phyloP scores from a whole-genome alignment of 2,888 invertebrate genomes.

The Melipona bicolor region DNA sequence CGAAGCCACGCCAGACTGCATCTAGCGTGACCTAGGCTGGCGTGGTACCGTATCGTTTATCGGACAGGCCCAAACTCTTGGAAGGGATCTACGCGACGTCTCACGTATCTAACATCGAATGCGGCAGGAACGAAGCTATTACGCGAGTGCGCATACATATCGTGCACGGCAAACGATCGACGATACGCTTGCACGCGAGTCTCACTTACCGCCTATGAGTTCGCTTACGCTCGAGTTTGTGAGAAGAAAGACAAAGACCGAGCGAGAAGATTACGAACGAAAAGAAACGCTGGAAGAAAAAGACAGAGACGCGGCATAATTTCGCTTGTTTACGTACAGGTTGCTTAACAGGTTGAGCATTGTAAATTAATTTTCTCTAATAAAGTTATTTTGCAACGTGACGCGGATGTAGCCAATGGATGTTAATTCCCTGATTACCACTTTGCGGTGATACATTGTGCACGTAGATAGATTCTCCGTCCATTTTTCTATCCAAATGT shows the following conservation, averaged over 20 bases:
- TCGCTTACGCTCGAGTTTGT: conserved; percentile 9
- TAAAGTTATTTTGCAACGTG: too few relatives aligned
- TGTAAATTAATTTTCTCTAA: background rate
- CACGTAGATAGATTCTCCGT: too few relatives aligned
- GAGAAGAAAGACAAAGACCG: conserved; percentile 16
- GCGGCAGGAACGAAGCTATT: conserved; percentile 78
- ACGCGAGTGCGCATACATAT: conserved; percentile 77
- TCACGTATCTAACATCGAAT: conserved; percentile 77
- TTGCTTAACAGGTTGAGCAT: background rate
- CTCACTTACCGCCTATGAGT: conserved; percentile 18
- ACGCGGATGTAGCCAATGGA: too few relatives aligned
- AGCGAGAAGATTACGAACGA: background rate
- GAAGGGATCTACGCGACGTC: conserved; percentile 69
- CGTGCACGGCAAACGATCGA: conserved; percentile 60
- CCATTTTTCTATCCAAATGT: too few relatives aligned
- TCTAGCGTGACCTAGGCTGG: conserved; percentile 45
- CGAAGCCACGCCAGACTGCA: conserved; percentile 35
- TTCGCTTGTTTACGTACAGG: background rate
- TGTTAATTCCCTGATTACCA: too few relatives aligned
- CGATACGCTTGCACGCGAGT: conserved; percentile 56
- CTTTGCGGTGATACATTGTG: too few relatives aligned
- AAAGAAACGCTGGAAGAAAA: background rate
- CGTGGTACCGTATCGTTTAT: conserved; percentile 77
- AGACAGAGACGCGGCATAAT: background rate
- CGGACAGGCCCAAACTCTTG: conserved; percentile 71